phyloP scores from a whole-genome alignment of 2,797 vertebrate genomes.

The Oreochromis grahami region DNA sequence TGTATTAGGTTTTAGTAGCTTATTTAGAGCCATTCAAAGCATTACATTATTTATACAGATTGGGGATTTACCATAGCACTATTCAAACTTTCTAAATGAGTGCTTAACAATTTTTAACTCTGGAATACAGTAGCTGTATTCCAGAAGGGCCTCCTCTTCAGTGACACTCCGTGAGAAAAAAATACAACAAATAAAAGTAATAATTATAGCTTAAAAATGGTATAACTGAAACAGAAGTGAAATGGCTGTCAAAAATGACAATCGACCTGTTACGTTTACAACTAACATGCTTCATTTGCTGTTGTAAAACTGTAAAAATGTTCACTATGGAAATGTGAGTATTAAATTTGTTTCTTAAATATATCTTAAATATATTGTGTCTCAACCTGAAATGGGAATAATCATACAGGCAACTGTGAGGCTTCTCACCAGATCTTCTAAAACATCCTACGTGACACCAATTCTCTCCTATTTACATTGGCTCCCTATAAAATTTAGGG shows the following conservation, averaged over 20 bases:
- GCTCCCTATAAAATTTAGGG: background rate
- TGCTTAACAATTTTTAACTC: background rate
- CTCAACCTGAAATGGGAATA: background rate
- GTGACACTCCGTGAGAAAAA: background rate
- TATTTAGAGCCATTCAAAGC: background rate
- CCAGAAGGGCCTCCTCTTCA: slow-evolving; percentile 5
- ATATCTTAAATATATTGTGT: background rate
- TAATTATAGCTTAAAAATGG: background rate
- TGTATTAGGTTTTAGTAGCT: background rate
- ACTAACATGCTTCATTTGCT: background rate
- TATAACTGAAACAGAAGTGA: background rate
- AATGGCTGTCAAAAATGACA: background rate
- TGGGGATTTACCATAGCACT: background rate
- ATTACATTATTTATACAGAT: background rate
- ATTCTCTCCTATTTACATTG: background rate
- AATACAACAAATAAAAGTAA: background rate
- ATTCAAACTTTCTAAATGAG: background rate
- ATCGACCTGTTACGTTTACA: background rate
- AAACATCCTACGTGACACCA: fast-evolving
- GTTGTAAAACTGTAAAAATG: background rate
- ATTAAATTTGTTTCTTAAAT: background rate
- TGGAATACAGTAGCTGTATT: background rate
- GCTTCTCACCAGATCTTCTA: background rate
- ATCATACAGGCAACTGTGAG: background rate
- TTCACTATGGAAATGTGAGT: background rate